These are phyloP conservation scores for Ammodytes dubius DNA, from an alignment of 2,113 vertebrate species.

Conservation along the genomic window DNA sequence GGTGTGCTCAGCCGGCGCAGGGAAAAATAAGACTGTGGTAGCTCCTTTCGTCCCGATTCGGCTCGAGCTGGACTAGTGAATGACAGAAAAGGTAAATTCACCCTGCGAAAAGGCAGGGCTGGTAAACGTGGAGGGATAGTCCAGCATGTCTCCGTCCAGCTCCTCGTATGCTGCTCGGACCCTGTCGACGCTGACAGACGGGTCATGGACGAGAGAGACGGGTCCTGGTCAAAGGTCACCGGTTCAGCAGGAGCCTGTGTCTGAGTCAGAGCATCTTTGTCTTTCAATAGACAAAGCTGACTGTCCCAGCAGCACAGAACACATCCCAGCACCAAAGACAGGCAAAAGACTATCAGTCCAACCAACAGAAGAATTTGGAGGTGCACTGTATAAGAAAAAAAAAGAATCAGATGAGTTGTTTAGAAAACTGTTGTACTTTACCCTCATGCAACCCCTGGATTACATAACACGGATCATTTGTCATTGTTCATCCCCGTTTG, in stretches of 20 bases:
- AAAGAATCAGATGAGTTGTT: neutral
- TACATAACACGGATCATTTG: neutral
- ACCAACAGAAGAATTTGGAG: constrained; percentile 82
- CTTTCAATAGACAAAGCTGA: constrained; percentile 20
- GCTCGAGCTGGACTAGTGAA: constrained; percentile 22
- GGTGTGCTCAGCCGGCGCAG: constrained; percentile 72
- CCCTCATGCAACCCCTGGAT: neutral
- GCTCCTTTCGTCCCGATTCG: constrained; percentile 56
- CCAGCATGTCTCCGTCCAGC: constrained; percentile 68
- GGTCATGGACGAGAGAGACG: constrained; percentile 31
- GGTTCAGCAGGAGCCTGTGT: constrained; percentile 31
- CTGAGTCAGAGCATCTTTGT: constrained; percentile 61
- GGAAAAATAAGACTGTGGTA: constrained; percentile 71
- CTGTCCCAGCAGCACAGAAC: constrained; percentile 79
- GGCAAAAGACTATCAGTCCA: constrained; percentile 82
- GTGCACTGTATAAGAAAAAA: constrained; percentile 73
- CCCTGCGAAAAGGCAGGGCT: constrained; percentile 70
- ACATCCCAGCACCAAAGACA: constrained; percentile 85
- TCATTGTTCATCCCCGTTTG: neutral
- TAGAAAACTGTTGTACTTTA: neutral
- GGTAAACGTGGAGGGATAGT: constrained; percentile 71
- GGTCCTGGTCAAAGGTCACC: constrained; percentile 41
- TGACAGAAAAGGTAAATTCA: constrained; percentile 30
- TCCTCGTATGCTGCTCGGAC: constrained; percentile 66
- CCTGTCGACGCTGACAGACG: neutral